phyloP scores from a whole-genome alignment of 2,113 vertebrate species.

The Setophaga coronata region DNA sequence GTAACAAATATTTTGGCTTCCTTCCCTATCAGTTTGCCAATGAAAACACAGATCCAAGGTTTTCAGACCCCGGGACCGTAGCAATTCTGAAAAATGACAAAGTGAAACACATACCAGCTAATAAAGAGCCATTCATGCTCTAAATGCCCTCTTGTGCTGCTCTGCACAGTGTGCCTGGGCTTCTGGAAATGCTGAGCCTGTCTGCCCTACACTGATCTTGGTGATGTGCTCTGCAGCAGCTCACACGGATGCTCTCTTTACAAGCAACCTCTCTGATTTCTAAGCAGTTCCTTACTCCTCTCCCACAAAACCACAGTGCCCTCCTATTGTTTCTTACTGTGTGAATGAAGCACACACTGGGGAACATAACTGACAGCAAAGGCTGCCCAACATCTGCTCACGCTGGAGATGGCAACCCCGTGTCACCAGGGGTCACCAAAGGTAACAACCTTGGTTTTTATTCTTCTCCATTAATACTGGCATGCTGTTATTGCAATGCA shows the following conservation, averaged over 20 bases:
- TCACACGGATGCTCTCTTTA: neutral
- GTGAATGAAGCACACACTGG: neutral
- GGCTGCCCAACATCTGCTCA: neutral
- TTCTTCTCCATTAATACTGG: neutral
- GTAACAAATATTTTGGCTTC: constrained; percentile 63
- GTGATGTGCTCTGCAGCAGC: neutral
- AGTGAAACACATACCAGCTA: constrained; percentile 51
- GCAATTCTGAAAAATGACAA: constrained; percentile 61
- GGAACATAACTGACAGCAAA: neutral
- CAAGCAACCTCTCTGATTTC: neutral
- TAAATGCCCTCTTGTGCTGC: constrained; percentile 20
- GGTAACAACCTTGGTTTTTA: neutral
- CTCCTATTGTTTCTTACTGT: neutral
- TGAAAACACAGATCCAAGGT: constrained; percentile 63
- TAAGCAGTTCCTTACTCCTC: neutral
- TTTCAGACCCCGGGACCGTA: constrained; percentile 8
- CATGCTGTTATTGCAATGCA: neutral
- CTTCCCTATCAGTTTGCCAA: constrained; percentile 59
- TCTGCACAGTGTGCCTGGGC: neutral
- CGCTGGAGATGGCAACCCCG: neutral
- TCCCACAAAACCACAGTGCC: neutral
- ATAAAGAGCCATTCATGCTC: constrained; percentile 58
- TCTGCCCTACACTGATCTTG: neutral
- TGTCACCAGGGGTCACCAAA: neutral
- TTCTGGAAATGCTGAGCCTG: neutral